phyloP scores from a whole-genome alignment of 2,113 vertebrate genomes.

The Sisor rabdophorus region DNA sequence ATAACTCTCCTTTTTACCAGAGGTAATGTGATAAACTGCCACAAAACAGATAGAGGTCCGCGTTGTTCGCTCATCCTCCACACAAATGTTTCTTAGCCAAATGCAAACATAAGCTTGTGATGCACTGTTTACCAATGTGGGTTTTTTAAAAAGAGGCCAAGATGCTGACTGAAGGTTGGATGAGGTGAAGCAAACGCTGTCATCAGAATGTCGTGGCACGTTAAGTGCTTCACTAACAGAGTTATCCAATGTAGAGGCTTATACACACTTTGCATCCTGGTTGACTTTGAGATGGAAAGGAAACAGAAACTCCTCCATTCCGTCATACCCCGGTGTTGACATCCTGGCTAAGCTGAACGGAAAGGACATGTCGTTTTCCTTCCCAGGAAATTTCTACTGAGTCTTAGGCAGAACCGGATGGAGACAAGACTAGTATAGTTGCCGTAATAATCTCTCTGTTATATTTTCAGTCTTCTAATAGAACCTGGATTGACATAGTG shows the following conservation, averaged over 20 bases:
- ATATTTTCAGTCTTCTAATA: not conserved
- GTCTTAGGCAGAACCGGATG: constrained; percentile 1
- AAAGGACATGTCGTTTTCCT: constrained; percentile 25
- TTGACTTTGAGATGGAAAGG: not conserved
- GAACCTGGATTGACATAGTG: not conserved
- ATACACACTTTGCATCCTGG: not conserved
- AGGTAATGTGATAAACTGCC: not conserved
- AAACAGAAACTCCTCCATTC: constrained; percentile 18
- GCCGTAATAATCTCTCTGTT: not conserved
- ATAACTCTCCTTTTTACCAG: not conserved
- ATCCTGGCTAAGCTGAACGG: not conserved
- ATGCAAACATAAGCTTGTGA: constrained; percentile 20
- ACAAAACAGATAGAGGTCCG: not conserved
- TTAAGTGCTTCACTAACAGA: not conserved
- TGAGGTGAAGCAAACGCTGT: not conserved
- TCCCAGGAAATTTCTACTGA: constrained; percentile 30
- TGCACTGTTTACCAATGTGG: constrained; percentile 35
- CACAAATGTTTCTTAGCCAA: constrained; percentile 3
- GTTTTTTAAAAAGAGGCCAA: constrained; percentile 11
- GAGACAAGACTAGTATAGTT: not conserved
- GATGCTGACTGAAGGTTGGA: constrained; percentile 13
- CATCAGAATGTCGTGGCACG: not conserved
- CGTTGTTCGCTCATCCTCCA: constrained; percentile 32
- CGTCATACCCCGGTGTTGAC: not conserved
- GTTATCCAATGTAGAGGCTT: not conserved